Evolutionary conservation across 2,113 vertebrate species (phyloP).

Genomic region (Lophochroa leadbeateri): DNA sequence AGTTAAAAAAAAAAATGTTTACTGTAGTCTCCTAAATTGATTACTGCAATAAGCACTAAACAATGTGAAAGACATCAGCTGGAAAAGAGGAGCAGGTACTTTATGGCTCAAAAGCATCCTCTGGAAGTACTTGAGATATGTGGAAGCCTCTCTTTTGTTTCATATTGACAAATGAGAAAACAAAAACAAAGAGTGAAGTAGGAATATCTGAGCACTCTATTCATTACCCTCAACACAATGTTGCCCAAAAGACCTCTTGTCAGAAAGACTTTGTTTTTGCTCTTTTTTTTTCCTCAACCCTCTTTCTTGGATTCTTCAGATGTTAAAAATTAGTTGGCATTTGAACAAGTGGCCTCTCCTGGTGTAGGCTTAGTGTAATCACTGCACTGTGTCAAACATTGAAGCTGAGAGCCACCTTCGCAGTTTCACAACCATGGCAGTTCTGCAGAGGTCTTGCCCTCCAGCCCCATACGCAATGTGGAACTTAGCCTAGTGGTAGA

Average conservation of each 20-base stretch:
- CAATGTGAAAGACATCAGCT: background rate
- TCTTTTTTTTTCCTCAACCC: background rate
- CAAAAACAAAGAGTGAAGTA: background rate
- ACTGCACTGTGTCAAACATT: fast-evolving
- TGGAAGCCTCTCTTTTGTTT: background rate
- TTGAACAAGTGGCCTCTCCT: background rate
- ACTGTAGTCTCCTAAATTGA: background rate
- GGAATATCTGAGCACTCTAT: background rate
- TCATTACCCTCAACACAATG: background rate
- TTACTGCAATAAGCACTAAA: background rate
- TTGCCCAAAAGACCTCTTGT: background rate
- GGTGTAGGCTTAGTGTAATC: background rate
- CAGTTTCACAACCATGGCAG: background rate
- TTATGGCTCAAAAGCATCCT: background rate
- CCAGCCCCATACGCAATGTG: background rate
- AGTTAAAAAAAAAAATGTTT: background rate
- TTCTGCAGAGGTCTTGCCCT: background rate
- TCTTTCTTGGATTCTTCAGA: background rate
- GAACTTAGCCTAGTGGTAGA: background rate
- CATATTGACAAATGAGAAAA: background rate
- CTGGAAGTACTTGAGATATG: background rate
- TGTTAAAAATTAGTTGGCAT: background rate
- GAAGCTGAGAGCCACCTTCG: background rate
- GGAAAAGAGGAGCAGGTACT: background rate
- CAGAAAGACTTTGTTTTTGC: background rate